These are phyloP conservation scores for Drosophila niveifrons DNA, from an alignment of 2,888 invertebrate genomes.

Conservation along the genomic window DNA sequence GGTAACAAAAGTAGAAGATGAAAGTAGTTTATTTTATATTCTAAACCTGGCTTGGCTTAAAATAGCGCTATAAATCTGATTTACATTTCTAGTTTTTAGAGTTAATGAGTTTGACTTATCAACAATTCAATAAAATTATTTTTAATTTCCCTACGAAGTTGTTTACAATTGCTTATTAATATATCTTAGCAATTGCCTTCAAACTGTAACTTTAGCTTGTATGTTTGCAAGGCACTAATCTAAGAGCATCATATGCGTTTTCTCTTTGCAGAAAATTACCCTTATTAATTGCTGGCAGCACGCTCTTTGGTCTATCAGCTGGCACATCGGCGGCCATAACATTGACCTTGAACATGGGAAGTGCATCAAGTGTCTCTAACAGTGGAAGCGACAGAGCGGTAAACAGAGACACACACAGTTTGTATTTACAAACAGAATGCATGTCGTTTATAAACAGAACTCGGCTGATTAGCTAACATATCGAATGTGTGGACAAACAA, in stretches of 20 bases:
- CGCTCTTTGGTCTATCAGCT: constrained; percentile 37
- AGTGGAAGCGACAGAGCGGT: background rate
- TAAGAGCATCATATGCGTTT: constrained; percentile 11
- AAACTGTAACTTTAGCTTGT: background rate
- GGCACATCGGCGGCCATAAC: constrained; percentile 23
- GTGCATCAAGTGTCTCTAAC: constrained; percentile 55
- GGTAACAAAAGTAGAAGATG: too few relatives aligned
- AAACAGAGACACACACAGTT: constrained; percentile 1
- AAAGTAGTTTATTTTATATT: too few relatives aligned
- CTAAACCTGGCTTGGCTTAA: too few relatives aligned
- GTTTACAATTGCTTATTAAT: too few relatives aligned
- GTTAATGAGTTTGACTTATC: too few relatives aligned
- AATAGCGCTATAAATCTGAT: too few relatives aligned
- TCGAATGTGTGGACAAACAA: constrained; percentile 16
- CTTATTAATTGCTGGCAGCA: background rate
- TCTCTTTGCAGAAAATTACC: constrained; percentile 7
- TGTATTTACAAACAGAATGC: constrained; percentile 7
- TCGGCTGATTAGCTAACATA: constrained; percentile 33
- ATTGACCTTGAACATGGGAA: constrained; percentile 65
- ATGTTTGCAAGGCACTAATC: background rate
- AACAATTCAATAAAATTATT: too few relatives aligned
- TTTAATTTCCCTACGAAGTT: too few relatives aligned
- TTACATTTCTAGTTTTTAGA: too few relatives aligned
- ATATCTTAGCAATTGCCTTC: background rate
- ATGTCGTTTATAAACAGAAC: background rate